Percentiles rank a stretch among this genome's conserved stretches.
Conservation (phyloP, 2,113 vertebrate genomes). For the Bucco capensis region DNA sequence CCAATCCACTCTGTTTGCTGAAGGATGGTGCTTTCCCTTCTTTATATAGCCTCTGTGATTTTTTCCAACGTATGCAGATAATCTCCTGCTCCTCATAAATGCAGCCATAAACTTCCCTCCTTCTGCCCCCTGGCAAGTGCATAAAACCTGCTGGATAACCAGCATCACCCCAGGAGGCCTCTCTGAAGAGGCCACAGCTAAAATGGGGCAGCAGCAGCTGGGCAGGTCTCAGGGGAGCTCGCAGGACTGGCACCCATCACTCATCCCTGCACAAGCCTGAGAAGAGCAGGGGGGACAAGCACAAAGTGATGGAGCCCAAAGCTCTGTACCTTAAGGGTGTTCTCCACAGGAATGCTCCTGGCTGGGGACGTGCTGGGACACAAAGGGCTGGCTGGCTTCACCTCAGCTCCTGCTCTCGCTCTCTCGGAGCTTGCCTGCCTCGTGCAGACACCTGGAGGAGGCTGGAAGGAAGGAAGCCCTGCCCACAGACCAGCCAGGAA, state of each 20-base stretch:
- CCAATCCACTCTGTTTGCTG: not conserved
- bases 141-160: slow-evolving; percentile 18
- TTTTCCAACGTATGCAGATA: slow-evolving; percentile 42
- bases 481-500: not conserved
- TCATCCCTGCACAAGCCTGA: not conserved
- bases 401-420: not conserved
- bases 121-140: not conserved
- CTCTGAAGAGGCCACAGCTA: not conserved
- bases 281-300: not conserved
- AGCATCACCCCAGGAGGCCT: not conserved
- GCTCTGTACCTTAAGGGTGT: fast-evolving
- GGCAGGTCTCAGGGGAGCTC: not conserved
- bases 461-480: not conserved
- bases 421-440: fast-evolving
- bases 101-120: slow-evolving; percentile 34
- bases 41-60: slow-evolving; percentile 20
- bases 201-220: not conserved
- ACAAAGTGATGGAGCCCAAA: fast-evolving
- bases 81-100: slow-evolving; percentile 40
- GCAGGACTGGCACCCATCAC: not conserved
- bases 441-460: fast-evolving
- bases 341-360: not conserved
- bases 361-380: not conserved
- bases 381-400: not conserved
- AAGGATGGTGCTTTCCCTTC: slow-evolving; percentile 18